Percentiles rank a stretch among this genome's conserved stretches.
Conservation (phyloP, 2,113 vertebrate genomes). For the Coregonus clupeaformis region DNA sequence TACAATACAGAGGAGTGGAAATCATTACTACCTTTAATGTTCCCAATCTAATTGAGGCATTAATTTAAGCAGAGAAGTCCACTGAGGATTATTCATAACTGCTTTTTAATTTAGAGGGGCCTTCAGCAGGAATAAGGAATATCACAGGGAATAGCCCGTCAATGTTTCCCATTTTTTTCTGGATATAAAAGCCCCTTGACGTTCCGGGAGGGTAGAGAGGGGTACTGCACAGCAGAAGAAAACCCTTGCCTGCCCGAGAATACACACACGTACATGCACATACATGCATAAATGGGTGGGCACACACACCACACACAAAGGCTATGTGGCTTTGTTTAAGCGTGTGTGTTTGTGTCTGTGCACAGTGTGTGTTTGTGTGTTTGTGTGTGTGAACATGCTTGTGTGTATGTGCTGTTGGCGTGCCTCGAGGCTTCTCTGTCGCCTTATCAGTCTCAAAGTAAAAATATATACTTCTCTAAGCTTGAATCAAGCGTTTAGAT, state of each 20-base stretch:
- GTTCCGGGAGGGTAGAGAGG: constrained; percentile 27
- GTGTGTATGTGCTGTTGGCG: background rate
- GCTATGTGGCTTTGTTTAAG: too few relatives aligned
- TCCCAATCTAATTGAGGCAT: constrained; percentile 80
- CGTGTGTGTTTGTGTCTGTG: background rate
- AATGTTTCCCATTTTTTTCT: constrained; percentile 35
- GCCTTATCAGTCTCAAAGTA: too few relatives aligned
- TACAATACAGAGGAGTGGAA: constrained; percentile 73
- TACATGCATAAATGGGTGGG: too few relatives aligned
- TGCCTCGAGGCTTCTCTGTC: too few relatives aligned
- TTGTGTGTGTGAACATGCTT: background rate
- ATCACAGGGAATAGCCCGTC: constrained; percentile 20
- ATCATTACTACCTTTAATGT: constrained; percentile 81
- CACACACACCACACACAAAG: too few relatives aligned
- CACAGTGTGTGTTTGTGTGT: background rate
- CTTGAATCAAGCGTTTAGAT: too few relatives aligned
- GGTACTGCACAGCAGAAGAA: constrained; percentile 5
- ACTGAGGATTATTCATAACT: constrained; percentile 76
- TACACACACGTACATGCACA: too few relatives aligned
- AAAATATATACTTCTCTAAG: too few relatives aligned
- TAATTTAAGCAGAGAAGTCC: constrained; percentile 75
- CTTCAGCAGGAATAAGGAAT: constrained; percentile 59
- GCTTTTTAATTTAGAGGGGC: constrained; percentile 73
- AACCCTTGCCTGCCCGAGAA: constrained; percentile 17
- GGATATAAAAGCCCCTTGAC: constrained; percentile 38